These are phyloP conservation scores for Poecilobothrus nobilitatus DNA, from an alignment of 2,888 invertebrate genomes.

Conservation along the genomic window DNA sequence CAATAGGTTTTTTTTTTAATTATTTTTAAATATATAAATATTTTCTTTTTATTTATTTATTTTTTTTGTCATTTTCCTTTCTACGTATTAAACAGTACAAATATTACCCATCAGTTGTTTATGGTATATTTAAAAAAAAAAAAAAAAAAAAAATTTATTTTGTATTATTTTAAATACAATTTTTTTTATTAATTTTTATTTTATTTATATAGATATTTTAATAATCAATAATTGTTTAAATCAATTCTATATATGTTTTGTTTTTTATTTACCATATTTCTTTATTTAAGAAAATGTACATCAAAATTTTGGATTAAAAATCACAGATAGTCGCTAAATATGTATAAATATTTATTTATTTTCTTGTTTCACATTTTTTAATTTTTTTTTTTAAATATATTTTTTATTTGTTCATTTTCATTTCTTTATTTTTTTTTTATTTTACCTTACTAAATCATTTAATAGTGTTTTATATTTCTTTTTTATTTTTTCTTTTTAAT, in stretches of 20 bases:
- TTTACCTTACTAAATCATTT: neutral
- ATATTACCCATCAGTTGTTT: too few species aligned
- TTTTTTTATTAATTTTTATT: neutral
- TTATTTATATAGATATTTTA: conserved; percentile 6
- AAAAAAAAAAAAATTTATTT: too few species aligned
- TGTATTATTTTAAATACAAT: too few species aligned
- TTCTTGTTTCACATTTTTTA: conserved; percentile 19
- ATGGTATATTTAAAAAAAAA: too few species aligned
- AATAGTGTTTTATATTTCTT: conserved; percentile 6
- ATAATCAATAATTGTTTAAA: conserved; percentile 14
- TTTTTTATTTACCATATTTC: conserved; percentile 21
- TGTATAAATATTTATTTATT: conserved; percentile 16
- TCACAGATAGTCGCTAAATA: conserved; percentile 45
- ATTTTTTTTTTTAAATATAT: neutral
- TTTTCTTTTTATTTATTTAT: conserved; percentile 8
- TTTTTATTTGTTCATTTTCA: conserved; percentile 10
- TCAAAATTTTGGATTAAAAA: conserved; percentile 47
- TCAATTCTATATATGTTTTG: conserved; percentile 18
- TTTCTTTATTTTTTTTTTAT: neutral
- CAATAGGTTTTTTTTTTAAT: conserved; percentile 8
- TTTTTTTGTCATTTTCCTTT: conserved; percentile 9
- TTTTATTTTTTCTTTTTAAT: conserved; percentile 16
- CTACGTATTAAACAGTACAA: conserved; percentile 10
- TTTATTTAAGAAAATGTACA: conserved; percentile 42
- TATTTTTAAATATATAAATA: neutral